These are phyloP conservation scores for Megaceryle alcyon DNA, from an alignment of 2,797 vertebrate species.

Conservation along the genomic window DNA sequence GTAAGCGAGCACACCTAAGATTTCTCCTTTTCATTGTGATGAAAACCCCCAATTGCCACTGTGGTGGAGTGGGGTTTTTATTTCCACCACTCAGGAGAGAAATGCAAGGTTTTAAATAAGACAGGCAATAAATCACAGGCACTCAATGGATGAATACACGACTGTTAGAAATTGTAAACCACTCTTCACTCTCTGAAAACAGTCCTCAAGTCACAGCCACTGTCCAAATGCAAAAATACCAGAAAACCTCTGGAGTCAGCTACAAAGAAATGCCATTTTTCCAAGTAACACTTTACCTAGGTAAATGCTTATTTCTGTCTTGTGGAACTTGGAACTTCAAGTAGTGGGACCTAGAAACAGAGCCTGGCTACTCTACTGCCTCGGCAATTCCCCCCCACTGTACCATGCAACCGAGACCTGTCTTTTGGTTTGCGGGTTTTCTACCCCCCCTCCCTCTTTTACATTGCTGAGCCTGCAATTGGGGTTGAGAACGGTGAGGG, in stretches of 20 bases:
- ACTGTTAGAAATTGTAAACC: not conserved
- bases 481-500: slow-evolving; percentile 42
- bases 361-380: not conserved
- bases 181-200: not conserved
- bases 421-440: not conserved
- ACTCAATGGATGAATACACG: not conserved
- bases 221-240: not conserved
- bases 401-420: fast-evolving
- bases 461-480: slow-evolving; percentile 25
- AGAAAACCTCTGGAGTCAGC: not conserved
- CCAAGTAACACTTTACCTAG: not conserved
- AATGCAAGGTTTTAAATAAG: not conserved
- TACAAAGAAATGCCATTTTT: not conserved
- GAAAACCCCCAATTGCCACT: not conserved
- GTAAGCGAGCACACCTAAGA: fast-evolving
- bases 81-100: not conserved
- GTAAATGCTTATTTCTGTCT: not conserved
- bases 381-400: fast-evolving
- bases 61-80: fast-evolving
- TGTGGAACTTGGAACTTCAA: not conserved
- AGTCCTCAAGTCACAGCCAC: not conserved
- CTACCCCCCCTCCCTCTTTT: not conserved
- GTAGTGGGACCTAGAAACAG: fast-evolving
- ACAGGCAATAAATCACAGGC: not conserved
- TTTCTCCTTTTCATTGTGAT: not conserved